phyloP scores from a whole-genome alignment of 92 coral and sea anemone genomes.

The Phenganax subtilis region DNA sequence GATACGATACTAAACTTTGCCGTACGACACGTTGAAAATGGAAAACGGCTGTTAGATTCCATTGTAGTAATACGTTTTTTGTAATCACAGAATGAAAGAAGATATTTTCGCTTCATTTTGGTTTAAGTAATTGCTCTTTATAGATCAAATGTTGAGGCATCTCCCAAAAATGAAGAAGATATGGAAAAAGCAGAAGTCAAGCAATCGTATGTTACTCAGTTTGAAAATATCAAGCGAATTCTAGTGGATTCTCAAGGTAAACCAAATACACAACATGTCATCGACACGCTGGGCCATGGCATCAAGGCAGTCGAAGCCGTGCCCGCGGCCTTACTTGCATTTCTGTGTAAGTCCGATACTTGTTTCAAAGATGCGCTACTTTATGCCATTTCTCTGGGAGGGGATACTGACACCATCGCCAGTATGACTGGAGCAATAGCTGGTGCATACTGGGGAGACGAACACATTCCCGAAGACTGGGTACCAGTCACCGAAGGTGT shows the following conservation, averaged over 20 bases:
- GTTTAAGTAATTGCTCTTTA: background rate
- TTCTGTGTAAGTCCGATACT: constrained; percentile 63
- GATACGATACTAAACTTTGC: background rate
- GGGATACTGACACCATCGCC: constrained; percentile 97
- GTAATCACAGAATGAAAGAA: constrained; percentile 14
- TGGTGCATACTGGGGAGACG: constrained; percentile 91
- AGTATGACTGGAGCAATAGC: constrained; percentile 95
- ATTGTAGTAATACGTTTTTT: background rate
- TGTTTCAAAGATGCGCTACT: constrained; percentile 66
- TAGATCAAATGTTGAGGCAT: background rate
- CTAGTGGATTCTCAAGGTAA: constrained; percentile 47
- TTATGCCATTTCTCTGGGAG: constrained; percentile 94
- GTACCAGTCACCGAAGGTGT: constrained; percentile 72
- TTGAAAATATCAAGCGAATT: constrained; percentile 70
- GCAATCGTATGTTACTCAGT: constrained; percentile 62
- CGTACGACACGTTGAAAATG: too few relatives aligned
- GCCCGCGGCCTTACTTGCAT: constrained; percentile 92
- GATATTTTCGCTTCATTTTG: background rate
- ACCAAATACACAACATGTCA: constrained; percentile 56
- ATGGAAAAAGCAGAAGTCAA: background rate
- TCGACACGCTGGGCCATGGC: constrained; percentile 74
- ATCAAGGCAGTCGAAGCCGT: constrained; percentile 87
- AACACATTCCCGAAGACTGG: constrained; percentile 67
- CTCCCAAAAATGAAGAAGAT: background rate
- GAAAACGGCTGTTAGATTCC: background rate